These are phyloP conservation scores for Serripes groenlandicus DNA, from an alignment of 2,888 invertebrate genomes.

Conservation along the genomic window DNA sequence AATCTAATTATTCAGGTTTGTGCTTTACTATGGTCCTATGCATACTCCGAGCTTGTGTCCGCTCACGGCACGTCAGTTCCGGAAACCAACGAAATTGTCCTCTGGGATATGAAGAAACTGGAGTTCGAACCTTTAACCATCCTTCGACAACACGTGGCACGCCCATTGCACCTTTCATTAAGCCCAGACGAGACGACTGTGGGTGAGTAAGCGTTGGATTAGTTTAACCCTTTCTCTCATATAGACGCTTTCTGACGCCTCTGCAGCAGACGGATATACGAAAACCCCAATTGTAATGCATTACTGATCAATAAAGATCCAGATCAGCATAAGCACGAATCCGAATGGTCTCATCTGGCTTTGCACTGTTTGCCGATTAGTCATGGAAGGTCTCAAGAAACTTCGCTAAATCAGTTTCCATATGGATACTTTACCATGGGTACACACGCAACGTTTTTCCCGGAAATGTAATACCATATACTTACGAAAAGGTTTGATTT, in stretches of 20 bases:
- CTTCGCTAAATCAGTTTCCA: too few species aligned
- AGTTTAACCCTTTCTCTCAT: not conserved
- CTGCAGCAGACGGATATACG: not conserved
- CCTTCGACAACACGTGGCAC: conserved; percentile 69
- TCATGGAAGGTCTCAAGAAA: too few species aligned
- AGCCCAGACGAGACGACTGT: conserved; percentile 75
- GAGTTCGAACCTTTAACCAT: conserved; percentile 69
- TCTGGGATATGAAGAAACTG: conserved; percentile 70
- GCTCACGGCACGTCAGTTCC: conserved; percentile 69
- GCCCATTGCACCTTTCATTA: conserved; percentile 73
- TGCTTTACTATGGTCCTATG: conserved; percentile 74
- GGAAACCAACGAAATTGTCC: conserved; percentile 72
- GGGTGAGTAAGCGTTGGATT: conserved; percentile 69
- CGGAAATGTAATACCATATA: too few species aligned
- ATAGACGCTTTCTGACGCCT: not conserved
- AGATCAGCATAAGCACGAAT: too few species aligned
- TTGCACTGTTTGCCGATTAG: too few species aligned
- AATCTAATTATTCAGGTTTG: too few species aligned
- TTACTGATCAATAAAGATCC: too few species aligned
- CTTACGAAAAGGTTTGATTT: too few species aligned
- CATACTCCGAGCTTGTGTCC: conserved; percentile 76
- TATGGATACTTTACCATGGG: too few species aligned
- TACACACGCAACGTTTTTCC: too few species aligned
- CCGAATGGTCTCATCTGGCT: too few species aligned
- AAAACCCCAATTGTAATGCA: too few species aligned